Evolutionary conservation across 1,140 invertebrate genomes (phyloP), one percentile per base, ranked within the genome.

Genomic region (Drosophila burlai): DNA sequence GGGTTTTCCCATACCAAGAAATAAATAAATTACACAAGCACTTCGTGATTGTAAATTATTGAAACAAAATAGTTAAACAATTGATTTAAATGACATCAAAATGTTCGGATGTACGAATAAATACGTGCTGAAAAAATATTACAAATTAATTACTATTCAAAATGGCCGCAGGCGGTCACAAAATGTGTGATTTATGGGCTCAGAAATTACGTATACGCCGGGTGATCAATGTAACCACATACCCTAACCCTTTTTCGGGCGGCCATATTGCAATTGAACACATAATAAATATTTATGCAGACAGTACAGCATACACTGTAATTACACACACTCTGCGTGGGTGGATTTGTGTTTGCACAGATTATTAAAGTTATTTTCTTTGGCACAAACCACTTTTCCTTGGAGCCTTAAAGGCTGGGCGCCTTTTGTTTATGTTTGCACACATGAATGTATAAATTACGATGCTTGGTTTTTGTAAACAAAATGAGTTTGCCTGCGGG

Each of bases 241-340:
- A 16, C 10, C 11, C 26, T 6, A 26, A 40, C 7, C 40, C 64
- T 24, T 38, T 68, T 11, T 49, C 47, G 4, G n/a, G 10, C 38
- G 64, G 60, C 73, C 69, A 73, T 58, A 76, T 57, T 79, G 78
- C 84, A 78, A 83, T 87, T 71, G 81, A 87, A 81, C 63, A 72
- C 60, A 87, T 83, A 84, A 89, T 81, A 89, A 89, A 89, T 89
- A 89, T 90, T 89, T 87, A 89, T 83, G 74, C 68, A 78, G 84
- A 82, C 71, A 72, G 78, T 72, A 62, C 34, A 36, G 50, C 50
- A 11, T 6, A 38, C 54, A 55, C 52, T 24, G 15, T 38, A 55
- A 55, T 55, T 42, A 67, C 61, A 29, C 63, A 66, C 29, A 62
- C 21, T 0, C 31, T 76, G 83, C 42, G 36, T 29, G 9, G 24